Base-by-base conservation (phyloP, 2,888 invertebrate genomes). In the Clivina fossor region DNA sequence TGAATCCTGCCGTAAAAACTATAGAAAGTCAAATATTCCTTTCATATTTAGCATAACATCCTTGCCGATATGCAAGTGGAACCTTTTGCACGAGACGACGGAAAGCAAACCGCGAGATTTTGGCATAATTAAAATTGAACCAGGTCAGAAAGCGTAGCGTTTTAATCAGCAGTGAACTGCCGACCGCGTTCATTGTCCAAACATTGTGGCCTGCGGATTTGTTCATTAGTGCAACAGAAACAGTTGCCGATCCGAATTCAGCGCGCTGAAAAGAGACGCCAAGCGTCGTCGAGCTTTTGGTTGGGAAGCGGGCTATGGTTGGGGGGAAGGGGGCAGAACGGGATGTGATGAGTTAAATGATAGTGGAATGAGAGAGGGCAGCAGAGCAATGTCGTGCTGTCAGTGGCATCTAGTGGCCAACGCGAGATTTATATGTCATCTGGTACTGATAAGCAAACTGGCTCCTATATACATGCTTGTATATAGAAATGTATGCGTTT, bases 351-450 rank as follows among this genome's bases (percentile, higher is more conserved):
- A 20, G 20, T 16, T n/a, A n/a, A n/a, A n/a, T n/a, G n/a, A n/a
- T n/a, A n/a, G n/a, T n/a, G n/a, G n/a, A n/a, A 19, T 19, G 26
- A 24, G 41, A 41, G 41, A 22, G 41, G 26, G 28, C 35, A 49
- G 44, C 49, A 56, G 46, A 38, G 54, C 44, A n/a, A n/a, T n/a
- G n/a, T n/a, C n/a, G n/a, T n/a, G 48, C 73, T 73, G 72, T 60
- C 64, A 63, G 63, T 71, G 73, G 69, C 73, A 71, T 71, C 70
- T 69, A 71, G 71, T 72, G 68, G 69, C 67, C 66, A 63, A 62
- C 64, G 60, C 38, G 65, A 68, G 70, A 72, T 73, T 72, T 73
- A 73, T 73, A 69, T 67, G 70, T 69, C 72, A 71, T 71, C 73
- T 73, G 71, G 64, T 65, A 63, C 63, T 70, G 69, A 71, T 68